Evolutionary conservation across 2,888 invertebrate species (phyloP).

Genomic region (Willowsia nigromaculata): DNA sequence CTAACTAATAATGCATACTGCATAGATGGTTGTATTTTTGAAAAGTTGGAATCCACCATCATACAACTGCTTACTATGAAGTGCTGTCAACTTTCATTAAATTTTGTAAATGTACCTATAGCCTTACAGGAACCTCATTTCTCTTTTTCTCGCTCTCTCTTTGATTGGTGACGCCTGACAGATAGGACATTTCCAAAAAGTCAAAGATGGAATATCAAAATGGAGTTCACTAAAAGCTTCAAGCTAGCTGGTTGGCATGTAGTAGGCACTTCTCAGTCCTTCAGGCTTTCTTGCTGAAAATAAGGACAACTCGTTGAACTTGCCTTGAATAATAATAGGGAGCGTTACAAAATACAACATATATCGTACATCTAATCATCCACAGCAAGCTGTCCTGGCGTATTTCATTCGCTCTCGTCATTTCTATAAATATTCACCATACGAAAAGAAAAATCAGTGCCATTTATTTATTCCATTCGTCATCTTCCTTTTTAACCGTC

Average conservation of each 20-base stretch:
- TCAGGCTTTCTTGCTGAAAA: not conserved
- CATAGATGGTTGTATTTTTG: not conserved
- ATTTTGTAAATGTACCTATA: not conserved
- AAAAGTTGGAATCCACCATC: not conserved
- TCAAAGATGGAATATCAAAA: not conserved
- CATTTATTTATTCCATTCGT: constrained; percentile 3
- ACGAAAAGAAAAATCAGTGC: not conserved
- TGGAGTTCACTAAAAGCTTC: not conserved
- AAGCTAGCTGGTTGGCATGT: not conserved
- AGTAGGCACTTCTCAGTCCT: not conserved
- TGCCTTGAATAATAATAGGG: not conserved
- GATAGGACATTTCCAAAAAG: not conserved
- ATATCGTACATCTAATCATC: not conserved
- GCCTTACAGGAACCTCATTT: not conserved
- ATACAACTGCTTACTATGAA: not conserved
- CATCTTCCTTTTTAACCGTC: not conserved
- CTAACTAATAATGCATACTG: not conserved
- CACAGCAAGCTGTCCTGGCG: not conserved
- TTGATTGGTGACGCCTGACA: not conserved
- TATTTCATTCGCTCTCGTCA: not conserved
- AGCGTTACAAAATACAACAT: not conserved
- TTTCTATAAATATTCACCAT: not conserved
- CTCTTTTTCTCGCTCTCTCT: not conserved
- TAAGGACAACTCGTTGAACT: not conserved
- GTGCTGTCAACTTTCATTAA: not conserved